Base-by-base conservation (phyloP, 2,797 vertebrate genomes). In the Microctenopoma lineatum region DNA sequence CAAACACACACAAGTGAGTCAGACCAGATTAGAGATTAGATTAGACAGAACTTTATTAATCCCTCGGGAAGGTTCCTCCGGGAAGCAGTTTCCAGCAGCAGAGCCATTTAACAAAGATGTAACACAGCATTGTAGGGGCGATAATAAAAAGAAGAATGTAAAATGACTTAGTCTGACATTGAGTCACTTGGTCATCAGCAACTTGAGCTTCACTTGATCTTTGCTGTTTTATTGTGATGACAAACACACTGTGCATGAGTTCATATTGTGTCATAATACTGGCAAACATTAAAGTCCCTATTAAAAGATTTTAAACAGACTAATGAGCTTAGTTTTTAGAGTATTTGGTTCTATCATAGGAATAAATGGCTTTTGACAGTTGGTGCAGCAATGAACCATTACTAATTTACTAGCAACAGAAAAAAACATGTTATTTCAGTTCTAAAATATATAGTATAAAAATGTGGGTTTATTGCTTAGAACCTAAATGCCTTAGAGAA, bases 401-500 rank as follows among this genome's bases (percentile, higher is more conserved):
- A 47, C 25, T 2, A 11, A 51, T 55, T 47, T 10, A 59, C 1
- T 13, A 41, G 27, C 0, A 13, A 32, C 8, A 34, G n/a, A 44
- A 58, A 63, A 47, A 58, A 21, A 57, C 21, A 50, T 26, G 41
- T 64, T n/a, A 46, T 26, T 45, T 61, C 18, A 16, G 2, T 48
- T 15, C 11, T 58, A 48, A 27, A 2, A 58, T 34, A 34, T 34
- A 34, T 34, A 56, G 51, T 59, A 55, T 4, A 48, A 42, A 58
- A 74, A 81, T 65, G 2, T 25, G 5, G 25, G 4, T 9, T n/a
- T 9, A 36, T 45, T 81, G 76, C 45, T 73, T 82, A 48, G 5
- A 83, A 44, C 41, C 3, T n/a, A 77, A 84, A 80, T 75, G 11
- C 13, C 14, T 14, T 5, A 3, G 36, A 62, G 53, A 13, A 56